A percentile compares a stretch with the other conserved stretches of the same genome.
Conservation (phyloP, 2,888 invertebrate genomes). For the Melanotus villosus region DNA sequence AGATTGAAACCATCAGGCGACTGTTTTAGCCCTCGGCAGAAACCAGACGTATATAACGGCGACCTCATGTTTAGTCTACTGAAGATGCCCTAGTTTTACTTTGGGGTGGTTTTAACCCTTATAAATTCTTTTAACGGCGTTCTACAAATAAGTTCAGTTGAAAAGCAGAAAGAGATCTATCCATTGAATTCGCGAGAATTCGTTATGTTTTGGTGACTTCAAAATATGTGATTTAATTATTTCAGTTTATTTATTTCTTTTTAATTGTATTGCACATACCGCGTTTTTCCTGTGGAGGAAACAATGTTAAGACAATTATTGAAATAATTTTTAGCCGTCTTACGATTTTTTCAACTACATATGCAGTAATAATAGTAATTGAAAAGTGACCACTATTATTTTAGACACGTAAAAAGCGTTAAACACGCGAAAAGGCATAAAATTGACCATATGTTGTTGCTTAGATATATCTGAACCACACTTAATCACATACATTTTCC, state of each 20-base stretch:
- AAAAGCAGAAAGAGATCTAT: no score
- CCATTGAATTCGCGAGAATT: no score
- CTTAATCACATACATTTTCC: constrained; percentile 39
- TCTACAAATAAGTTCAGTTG: background rate
- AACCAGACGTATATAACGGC: constrained; percentile 53
- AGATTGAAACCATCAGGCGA: constrained; percentile 68
- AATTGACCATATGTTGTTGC: constrained; percentile 38
- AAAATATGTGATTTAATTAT: no score
- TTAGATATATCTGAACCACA: constrained; percentile 20
- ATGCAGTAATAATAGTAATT: background rate
- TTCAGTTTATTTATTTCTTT: no score
- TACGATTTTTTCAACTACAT: background rate
- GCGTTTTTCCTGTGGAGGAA: no score
- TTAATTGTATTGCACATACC: no score
- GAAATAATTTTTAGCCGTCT: background rate
- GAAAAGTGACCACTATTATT: constrained; percentile 28
- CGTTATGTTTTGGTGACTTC: no score
- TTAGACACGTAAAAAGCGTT: constrained; percentile 19
- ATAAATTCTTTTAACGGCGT: background rate
- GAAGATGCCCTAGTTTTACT: constrained; percentile 48
- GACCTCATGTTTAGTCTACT: constrained; percentile 64
- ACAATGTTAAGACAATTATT: background rate
- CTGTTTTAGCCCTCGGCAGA: constrained; percentile 60
- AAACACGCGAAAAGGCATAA: constrained; percentile 36
- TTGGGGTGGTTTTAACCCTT: constrained; percentile 35